Percentiles rank a stretch among this genome's conserved stretches.
Conservation (phyloP, 2,888 invertebrate species). For the Machimus rusticus region DNA sequence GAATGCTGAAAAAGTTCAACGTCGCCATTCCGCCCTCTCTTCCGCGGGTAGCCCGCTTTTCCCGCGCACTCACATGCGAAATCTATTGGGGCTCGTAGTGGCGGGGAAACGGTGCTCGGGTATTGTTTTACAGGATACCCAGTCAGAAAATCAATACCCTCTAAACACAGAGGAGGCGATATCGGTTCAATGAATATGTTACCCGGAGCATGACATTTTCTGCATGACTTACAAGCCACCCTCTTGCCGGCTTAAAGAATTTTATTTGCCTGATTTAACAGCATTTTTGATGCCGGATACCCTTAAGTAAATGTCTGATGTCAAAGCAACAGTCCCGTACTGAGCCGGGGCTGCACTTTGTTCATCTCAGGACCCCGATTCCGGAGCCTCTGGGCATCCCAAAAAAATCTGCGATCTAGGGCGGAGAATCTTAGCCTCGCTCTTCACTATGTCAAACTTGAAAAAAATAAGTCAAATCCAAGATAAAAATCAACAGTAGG, state of each 20-base stretch:
- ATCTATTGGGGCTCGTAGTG: not conserved
- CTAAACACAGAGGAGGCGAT: conserved; percentile 29
- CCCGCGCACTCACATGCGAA: not conserved
- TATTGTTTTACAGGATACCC: conserved; percentile 30
- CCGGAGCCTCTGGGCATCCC: not conserved
- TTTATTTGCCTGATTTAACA: conserved; percentile 39
- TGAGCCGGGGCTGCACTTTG: not conserved
- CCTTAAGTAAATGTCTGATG: conserved; percentile 15
- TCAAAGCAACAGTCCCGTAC: conserved; percentile 14
- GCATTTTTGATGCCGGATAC: conserved; percentile 34
- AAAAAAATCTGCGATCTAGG: not conserved
- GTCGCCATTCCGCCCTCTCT: not conserved
- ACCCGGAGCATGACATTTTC: conserved; percentile 45
- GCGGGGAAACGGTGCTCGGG: not conserved
- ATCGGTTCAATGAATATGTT: conserved; percentile 46
- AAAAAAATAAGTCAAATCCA: not conserved
- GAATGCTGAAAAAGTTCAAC: conserved; percentile 18
- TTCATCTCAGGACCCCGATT: not conserved
- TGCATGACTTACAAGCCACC: conserved; percentile 41
- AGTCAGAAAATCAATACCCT: conserved; percentile 29
- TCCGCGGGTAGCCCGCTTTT: not conserved
- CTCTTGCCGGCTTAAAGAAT: conserved; percentile 24
- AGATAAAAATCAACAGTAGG: not conserved
- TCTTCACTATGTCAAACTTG: not conserved
- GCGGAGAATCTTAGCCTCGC: not conserved